Base-by-base conservation (phyloP, 2,888 invertebrate genomes). In the Branchellion lobata region DNA sequence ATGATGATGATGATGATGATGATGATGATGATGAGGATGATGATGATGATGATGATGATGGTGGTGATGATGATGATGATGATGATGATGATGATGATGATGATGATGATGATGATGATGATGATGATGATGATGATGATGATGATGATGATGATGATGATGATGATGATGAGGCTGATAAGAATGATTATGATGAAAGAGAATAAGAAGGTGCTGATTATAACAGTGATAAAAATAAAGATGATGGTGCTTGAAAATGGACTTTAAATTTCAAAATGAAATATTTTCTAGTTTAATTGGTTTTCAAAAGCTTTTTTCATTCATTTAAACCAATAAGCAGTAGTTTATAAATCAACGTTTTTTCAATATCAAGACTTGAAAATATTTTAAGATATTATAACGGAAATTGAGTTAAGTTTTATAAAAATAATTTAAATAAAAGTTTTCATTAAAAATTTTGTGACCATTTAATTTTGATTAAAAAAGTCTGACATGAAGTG, bases 1-100 rank as follows among this genome's bases (percentile, higher is more conserved):
- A 72, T 72, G 72, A 72, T 72, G 72, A 72, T 72, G 72, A 72
- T 36, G 72, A 73, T 73, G 47, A 73, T 40, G 11, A 40, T 40
- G 47, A 73, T 33, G 73, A n/a, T n/a, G n/a, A n/a, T n/a, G n/a
- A n/a, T n/a, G n/a, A n/a, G n/a, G n/a, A n/a, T n/a, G n/a, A n/a
- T n/a, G n/a, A n/a, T n/a, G n/a, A n/a, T n/a, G n/a, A n/a, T n/a
- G n/a, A n/a, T n/a, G n/a, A n/a, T n/a, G n/a, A n/a, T n/a, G n/a
- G n/a, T n/a, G n/a, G 47, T n/a, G 40, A 40, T 33, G 40, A 73
- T 1, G 21, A 68, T 68, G 21, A n/a, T 34, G 2, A 73, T 40
- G 24, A 40, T 40, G 18, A 34, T 34, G 24, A 36, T 40, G 31
- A n/a, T 73, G n/a, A 34, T 36, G 34, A 73, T 40, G 40, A 40